phyloP scores from a whole-genome alignment of 2,113 vertebrate genomes.

The Pipa parva region DNA sequence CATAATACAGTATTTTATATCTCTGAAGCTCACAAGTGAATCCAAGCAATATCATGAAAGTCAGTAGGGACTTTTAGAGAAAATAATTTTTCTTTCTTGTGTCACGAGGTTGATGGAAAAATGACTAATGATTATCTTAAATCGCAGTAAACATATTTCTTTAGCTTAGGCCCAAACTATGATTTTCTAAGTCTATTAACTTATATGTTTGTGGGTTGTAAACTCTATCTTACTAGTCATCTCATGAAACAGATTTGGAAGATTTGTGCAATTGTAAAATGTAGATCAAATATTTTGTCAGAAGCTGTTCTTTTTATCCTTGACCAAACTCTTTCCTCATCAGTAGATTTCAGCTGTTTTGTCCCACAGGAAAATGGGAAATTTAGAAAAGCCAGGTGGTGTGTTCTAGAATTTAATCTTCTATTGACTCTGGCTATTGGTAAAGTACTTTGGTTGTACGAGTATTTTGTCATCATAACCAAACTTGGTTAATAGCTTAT shows the following conservation, averaged over 20 bases:
- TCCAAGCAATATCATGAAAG: conserved; percentile 60
- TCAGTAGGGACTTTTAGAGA: conserved; percentile 53
- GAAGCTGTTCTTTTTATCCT: conserved; percentile 29
- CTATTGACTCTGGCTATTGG: conserved; percentile 13
- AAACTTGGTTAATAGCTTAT: too few relatives aligned
- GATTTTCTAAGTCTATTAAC: conserved; percentile 43
- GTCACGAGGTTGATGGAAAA: conserved; percentile 57
- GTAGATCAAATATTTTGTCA: conserved; percentile 40
- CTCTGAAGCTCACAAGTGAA: conserved; percentile 61
- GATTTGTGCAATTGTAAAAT: conserved; percentile 38
- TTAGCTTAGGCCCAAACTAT: conserved; percentile 50
- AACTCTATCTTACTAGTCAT: conserved; percentile 41
- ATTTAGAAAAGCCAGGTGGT: neutral
- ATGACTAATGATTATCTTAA: conserved; percentile 56
- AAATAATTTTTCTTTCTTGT: conserved; percentile 55
- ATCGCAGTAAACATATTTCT: conserved; percentile 57
- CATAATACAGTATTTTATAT: conserved; percentile 59
- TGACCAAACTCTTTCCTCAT: conserved; percentile 27
- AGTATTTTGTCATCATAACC: too few relatives aligned
- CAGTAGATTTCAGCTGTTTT: neutral
- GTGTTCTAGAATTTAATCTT: neutral
- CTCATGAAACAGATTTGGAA: conserved; percentile 39
- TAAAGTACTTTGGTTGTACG: too few relatives aligned
- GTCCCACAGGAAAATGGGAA: neutral
- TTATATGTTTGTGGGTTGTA: conserved; percentile 42